Percentiles rank a stretch among this genome's conserved stretches.
Evolutionary conservation across 2,113 vertebrate genomes (phyloP).

Genomic region (Gymnogyps californianus): DNA sequence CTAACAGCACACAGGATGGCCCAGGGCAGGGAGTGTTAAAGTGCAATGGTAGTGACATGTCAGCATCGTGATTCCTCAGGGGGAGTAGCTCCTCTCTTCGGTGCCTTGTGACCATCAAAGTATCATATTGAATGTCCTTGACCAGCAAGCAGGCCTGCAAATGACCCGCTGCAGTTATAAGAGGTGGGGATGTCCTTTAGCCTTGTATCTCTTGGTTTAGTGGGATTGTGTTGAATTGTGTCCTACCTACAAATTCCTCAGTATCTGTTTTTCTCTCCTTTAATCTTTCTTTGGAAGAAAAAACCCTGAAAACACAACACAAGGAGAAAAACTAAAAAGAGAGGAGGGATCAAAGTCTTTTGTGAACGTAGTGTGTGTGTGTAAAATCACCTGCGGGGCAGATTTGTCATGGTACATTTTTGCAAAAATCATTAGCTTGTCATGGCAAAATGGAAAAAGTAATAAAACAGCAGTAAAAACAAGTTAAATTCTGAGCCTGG

Average conservation of each 20-base stretch:
- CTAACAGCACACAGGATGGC: background rate
- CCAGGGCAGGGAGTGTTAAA: background rate
- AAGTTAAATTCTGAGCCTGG: conserved; percentile 32
- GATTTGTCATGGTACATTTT: conserved; percentile 35
- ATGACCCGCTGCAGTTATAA: background rate
- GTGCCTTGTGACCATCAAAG: background rate
- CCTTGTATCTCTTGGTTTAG: background rate
- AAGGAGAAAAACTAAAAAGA: background rate
- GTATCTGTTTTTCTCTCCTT: background rate
- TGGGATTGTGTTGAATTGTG: background rate
- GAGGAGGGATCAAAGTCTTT: background rate
- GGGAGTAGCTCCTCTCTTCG: background rate
- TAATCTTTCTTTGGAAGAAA: background rate
- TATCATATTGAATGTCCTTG: background rate
- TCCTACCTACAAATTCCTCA: background rate
- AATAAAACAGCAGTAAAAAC: conserved; percentile 45
- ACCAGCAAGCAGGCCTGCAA: background rate
- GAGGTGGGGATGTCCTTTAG: background rate
- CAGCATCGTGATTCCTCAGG: background rate
- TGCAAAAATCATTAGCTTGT: conserved; percentile 50
- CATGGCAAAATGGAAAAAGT: conserved; percentile 25
- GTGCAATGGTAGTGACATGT: background rate
- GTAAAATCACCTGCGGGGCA: conserved; percentile 28
- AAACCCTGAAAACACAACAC: background rate
- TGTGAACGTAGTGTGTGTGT: accelerated